Percentiles rank a stretch among this genome's conserved stretches.
phyloP scores from a whole-genome alignment of 2,888 invertebrate genomes.

The Netelia virgata region DNA sequence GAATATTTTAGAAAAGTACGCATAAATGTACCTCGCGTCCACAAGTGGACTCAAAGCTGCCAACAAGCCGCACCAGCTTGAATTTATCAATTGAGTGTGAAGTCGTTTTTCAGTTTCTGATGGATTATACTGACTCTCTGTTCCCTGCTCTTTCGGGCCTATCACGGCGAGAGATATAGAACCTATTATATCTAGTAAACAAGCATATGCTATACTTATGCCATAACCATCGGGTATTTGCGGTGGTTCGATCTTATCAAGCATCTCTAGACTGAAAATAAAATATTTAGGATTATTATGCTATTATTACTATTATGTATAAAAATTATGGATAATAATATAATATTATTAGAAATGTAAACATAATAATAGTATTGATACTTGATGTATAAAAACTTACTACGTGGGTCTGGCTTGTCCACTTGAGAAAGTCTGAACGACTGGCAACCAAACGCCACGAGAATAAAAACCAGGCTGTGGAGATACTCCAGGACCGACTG shows the following conservation, averaged over 20 bases:
- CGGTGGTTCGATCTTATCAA: slow-evolving; percentile 98
- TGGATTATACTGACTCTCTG: slow-evolving; percentile 83
- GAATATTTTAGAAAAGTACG: background rate
- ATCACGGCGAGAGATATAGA: slow-evolving; percentile 92
- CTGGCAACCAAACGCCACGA: slow-evolving; percentile 96
- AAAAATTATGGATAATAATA: background rate
- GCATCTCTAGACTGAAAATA: slow-evolving; percentile 93
- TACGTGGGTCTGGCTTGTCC: slow-evolving; percentile 96
- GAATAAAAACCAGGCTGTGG: slow-evolving; percentile 97
- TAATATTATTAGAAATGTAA: too few relatives aligned
- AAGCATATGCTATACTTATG: slow-evolving; percentile 97
- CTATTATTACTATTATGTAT: background rate
- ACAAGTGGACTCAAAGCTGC: slow-evolving; percentile 96
- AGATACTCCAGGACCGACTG: slow-evolving; percentile 91
- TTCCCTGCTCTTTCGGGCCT: slow-evolving; percentile 85
- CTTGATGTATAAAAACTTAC: slow-evolving; percentile 85
- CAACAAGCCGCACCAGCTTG: slow-evolving; percentile 97
- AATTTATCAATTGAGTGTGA: slow-evolving; percentile 93
- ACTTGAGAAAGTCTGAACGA: slow-evolving; percentile 93
- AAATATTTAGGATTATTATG: background rate
- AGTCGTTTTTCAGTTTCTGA: slow-evolving; percentile 85
- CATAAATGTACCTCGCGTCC: slow-evolving; percentile 90
- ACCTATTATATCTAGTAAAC: slow-evolving; percentile 95
- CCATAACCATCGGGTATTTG: slow-evolving; percentile 98
- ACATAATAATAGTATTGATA: too few relatives aligned